Evolutionary conservation across 2,888 invertebrate genomes (phyloP).

Genomic region (Ectobius pallidus): DNA sequence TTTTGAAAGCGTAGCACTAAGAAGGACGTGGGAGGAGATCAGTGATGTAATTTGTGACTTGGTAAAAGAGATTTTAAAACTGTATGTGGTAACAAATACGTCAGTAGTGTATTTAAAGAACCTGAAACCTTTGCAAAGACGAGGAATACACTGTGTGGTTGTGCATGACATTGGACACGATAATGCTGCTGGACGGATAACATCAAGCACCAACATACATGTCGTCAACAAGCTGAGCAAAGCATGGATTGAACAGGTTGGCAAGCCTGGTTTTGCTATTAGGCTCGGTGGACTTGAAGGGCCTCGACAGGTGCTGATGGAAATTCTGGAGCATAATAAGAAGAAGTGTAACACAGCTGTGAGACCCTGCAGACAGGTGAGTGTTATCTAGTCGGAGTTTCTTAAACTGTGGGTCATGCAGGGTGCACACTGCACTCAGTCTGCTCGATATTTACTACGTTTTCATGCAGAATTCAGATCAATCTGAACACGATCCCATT

Average conservation of each 20-base stretch:
- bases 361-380: constrained; percentile 32
- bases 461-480: too few species aligned
- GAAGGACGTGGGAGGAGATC: constrained; percentile 42
- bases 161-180: constrained; percentile 40
- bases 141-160: constrained; percentile 46
- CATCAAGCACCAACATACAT: constrained; percentile 45
- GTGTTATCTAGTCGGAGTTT: too few species aligned
- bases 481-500: too few species aligned
- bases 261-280: not conserved
- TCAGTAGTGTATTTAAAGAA: constrained; percentile 45
- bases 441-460: too few species aligned
- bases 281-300: constrained; percentile 43
- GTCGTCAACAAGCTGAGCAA: constrained; percentile 44
- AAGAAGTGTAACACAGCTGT: not conserved
- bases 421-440: too few species aligned
- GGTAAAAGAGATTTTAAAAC: constrained; percentile 47
- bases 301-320: constrained; percentile 45
- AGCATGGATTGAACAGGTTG: constrained; percentile 47
- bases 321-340: constrained; percentile 39
- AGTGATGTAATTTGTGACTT: constrained; percentile 33
- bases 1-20: constrained; percentile 41
- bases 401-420: too few species aligned
- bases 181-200: constrained; percentile 44
- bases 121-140: constrained; percentile 40
- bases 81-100: constrained; percentile 46